Conservation (phyloP, 1,140 invertebrate species). For the Calephelis nemesis region DNA sequence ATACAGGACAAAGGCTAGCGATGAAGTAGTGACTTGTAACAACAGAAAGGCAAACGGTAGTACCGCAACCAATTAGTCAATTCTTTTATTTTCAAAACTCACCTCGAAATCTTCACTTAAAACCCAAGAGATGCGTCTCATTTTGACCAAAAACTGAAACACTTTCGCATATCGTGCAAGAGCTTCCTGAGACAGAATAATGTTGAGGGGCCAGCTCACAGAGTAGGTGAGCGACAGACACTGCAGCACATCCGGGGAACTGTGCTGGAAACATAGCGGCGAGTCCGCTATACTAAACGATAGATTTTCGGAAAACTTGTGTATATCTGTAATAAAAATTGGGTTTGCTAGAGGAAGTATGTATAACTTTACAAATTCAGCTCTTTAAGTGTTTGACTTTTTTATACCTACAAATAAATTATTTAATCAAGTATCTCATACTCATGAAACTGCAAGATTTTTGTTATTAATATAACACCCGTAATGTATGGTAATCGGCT, state of each 20-base stretch:
- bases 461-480: too few relatives aligned
- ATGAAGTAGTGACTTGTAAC: background rate
- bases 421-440: too few relatives aligned
- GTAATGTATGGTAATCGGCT: too few relatives aligned
- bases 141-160: conserved; percentile 87
- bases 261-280: conserved; percentile 80
- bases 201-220: conserved; percentile 87
- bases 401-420: too few relatives aligned
- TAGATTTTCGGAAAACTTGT: conserved; percentile 80
- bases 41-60: background rate
- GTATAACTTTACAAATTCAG: too few relatives aligned
- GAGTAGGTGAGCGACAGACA: conserved; percentile 85
- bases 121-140: conserved; percentile 86
- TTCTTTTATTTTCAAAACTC: conserved; percentile 31
- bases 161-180: conserved; percentile 85
- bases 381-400: too few relatives aligned
- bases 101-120: conserved; percentile 84
- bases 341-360: too few relatives aligned
- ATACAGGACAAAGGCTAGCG: background rate
- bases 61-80: too few relatives aligned
- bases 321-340: conserved; percentile 56
- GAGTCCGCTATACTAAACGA: conserved; percentile 80
- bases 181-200: conserved; percentile 85
- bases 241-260: conserved; percentile 82
- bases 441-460: too few relatives aligned